Evolutionary conservation across 2,797 vertebrate genomes (phyloP), one percentile per base, ranked within the genome.

Genomic region (Sebastes steindachneri): DNA sequence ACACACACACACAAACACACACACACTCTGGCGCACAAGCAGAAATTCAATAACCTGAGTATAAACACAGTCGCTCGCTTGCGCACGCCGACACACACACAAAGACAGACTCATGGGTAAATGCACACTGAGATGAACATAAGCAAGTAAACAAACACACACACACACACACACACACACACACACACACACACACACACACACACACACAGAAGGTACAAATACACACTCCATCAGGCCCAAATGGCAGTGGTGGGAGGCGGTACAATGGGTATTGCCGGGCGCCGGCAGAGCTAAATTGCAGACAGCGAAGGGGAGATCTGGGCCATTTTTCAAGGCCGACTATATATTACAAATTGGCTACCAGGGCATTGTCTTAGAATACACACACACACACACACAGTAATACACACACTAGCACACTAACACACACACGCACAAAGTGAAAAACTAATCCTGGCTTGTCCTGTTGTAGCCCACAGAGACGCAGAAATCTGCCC

Each of bases 241-340:
- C 62, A 79, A 80, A 83, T 86, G 83, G 87, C 86, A 75, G 85
- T 77, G 91, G 88, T 89, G 83, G 85, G 88, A 83, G 88, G 90
- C 85, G 69, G 87, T 77, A 91, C 88, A 89, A 91, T 92, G 84
- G 86, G 87, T 92, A 89, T 91, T 92, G 91, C 94, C 77, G 86
- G 89, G 92, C 78, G 84, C 86, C 90, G 80, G 89, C 91, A 86
- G 86, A 92, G 92, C 89, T 94, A 94, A 95, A 95, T 93, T 95
- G 93, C 92, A 93, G 93, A 93, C 92, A 94, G 93, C 82, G 74
- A 89, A 88, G 68, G 75, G 80, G 90, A 95, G 94, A 95, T 95
- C 93, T 93, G 93, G 89, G 86, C 93, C 93, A 95, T 95, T 96
- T 95, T 95, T 95, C 95, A 95, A 94, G 92, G 90, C 87, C 51